Conservation (phyloP, 92 coral and sea anemone genomes). For the Metridium senile region DNA sequence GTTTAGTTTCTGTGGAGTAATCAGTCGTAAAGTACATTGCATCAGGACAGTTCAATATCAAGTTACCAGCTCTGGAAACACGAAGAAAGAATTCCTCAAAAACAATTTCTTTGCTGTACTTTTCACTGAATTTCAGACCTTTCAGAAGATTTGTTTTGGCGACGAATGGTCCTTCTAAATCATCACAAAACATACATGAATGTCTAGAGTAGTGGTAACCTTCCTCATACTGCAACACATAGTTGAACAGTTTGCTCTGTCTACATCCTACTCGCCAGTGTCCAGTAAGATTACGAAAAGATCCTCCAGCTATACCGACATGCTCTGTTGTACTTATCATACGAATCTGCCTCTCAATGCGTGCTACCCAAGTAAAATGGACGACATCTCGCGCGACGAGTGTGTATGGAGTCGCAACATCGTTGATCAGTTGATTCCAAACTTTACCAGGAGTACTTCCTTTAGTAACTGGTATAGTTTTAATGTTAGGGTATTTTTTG, state of each 20-base stretch:
- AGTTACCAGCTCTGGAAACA: constrained; percentile 16
- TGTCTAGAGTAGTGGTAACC: constrained; percentile 47
- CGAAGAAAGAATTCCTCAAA: constrained; percentile 47
- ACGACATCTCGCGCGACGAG: constrained; percentile 40
- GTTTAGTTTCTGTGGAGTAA: constrained; percentile 32
- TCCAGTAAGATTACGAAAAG: constrained; percentile 44
- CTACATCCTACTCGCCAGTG: constrained; percentile 50
- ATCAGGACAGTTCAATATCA: constrained; percentile 55
- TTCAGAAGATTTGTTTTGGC: constrained; percentile 36
- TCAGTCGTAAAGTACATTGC: constrained; percentile 47
- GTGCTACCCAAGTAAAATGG: constrained; percentile 27
- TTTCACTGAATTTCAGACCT: constrained; percentile 38
- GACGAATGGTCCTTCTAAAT: constrained; percentile 47
- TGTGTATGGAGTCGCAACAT: constrained; percentile 31
- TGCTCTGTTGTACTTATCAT: constrained; percentile 34
- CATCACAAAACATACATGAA: constrained; percentile 46
- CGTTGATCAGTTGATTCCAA: constrained; percentile 36
- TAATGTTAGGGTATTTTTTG: constrained; percentile 5
- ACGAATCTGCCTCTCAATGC: constrained; percentile 41
- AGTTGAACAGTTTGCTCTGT: constrained; percentile 28
- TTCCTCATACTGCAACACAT: constrained; percentile 38
- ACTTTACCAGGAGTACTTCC: constrained; percentile 16
- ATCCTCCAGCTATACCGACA: constrained; percentile 40
- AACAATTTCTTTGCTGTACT: constrained; percentile 26
- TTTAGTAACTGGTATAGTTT: not conserved